These are phyloP conservation scores for Apamea epomidion DNA, from an alignment of 2,888 invertebrate genomes.

Conservation along the genomic window DNA sequence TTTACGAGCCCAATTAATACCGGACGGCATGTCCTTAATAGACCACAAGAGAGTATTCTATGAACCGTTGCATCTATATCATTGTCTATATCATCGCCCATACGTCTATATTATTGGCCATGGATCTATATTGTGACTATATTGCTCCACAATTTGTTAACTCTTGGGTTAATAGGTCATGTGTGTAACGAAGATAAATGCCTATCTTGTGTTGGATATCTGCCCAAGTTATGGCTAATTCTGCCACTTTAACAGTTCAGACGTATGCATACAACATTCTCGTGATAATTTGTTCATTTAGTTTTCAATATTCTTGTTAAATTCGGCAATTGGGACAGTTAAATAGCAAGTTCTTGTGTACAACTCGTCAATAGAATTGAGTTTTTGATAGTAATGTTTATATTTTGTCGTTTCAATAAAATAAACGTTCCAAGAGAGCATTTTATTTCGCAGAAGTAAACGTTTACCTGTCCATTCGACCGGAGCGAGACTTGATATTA, in stretches of 20 bases:
- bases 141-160: constrained; percentile 32
- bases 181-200: constrained; percentile 42
- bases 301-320: background rate
- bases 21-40: constrained; percentile 37
- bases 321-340: background rate
- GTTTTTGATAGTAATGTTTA: constrained; percentile 21
- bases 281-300: constrained; percentile 8
- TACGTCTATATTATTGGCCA: constrained; percentile 2
- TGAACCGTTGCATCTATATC: constrained; percentile 17
- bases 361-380: constrained; percentile 19
- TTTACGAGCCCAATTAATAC: constrained; percentile 55
- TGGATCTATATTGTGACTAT: constrained; percentile 7
- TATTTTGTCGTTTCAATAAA: constrained; percentile 40
- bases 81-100: constrained; percentile 3
- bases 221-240: constrained; percentile 38
- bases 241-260: constrained; percentile 12
- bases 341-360: background rate
- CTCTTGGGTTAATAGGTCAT: constrained; percentile 54
- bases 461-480: constrained; percentile 64
- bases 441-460: constrained; percentile 66
- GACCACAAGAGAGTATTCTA: constrained; percentile 37
- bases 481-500: constrained; percentile 45
- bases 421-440: constrained; percentile 34
- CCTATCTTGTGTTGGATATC: constrained; percentile 48
- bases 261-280: constrained; percentile 10